These are phyloP conservation scores for Ruditapes philippinarum DNA, from an alignment of 1,140 invertebrate genomes.

Conservation along the genomic window DNA sequence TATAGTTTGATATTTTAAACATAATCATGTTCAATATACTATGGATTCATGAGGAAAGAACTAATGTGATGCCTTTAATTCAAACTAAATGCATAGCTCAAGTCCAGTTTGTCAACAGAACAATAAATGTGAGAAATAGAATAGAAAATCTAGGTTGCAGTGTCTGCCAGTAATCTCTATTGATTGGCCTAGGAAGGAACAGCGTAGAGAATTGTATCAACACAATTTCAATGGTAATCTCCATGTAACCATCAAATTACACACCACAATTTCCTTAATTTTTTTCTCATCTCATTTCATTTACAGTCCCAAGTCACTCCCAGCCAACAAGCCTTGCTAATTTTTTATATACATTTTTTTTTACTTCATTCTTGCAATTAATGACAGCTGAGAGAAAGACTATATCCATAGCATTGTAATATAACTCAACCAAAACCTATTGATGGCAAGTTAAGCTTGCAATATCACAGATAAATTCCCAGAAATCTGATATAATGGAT, in stretches of 20 bases:
- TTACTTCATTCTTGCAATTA: background rate
- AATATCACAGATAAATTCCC: background rate
- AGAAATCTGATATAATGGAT: background rate
- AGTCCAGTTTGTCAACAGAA: background rate
- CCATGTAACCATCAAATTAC: background rate
- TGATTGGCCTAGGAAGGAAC: background rate
- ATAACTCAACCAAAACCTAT: background rate
- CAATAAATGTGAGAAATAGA: background rate
- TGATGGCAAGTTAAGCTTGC: background rate
- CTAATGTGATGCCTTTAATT: too few species aligned
- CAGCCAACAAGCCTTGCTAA: background rate
- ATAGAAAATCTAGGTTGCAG: slow-evolving; percentile 2
- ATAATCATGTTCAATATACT: too few species aligned
- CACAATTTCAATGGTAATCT: slow-evolving; percentile 13
- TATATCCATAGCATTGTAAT: background rate
- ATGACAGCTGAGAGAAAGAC: background rate
- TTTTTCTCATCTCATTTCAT: background rate
- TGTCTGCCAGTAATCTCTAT: slow-evolving; percentile 36
- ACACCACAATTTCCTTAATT: background rate
- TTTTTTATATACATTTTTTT: too few species aligned
- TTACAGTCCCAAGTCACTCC: background rate
- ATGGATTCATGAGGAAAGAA: too few species aligned
- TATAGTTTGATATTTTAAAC: too few species aligned
- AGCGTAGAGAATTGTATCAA: background rate
- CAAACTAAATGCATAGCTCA: too few species aligned